Conservation (phyloP, 92 coral and sea anemone species). For the Anthopleura xanthogrammica region DNA sequence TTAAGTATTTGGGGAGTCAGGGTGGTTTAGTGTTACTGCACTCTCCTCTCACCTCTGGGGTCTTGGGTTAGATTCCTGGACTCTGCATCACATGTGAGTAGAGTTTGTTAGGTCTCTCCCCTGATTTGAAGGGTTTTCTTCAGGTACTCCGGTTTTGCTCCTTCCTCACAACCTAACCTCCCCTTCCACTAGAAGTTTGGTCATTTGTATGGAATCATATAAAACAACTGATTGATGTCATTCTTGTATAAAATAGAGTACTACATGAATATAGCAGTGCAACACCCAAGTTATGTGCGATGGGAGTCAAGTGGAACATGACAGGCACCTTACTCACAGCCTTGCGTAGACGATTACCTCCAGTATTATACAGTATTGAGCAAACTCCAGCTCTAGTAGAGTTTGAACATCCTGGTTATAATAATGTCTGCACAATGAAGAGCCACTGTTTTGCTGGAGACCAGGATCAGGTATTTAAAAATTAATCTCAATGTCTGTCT, state of each 20-base stretch:
- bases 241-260: slow-evolving; percentile 44
- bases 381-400: slow-evolving; percentile 69
- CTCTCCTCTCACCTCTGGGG: no score
- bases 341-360: slow-evolving; percentile 82
- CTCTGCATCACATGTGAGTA: no score
- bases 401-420: slow-evolving; percentile 94
- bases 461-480: slow-evolving; percentile 75
- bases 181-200: neutral
- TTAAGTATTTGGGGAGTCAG: neutral
- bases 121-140: no score
- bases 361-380: slow-evolving; percentile 80
- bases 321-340: slow-evolving; percentile 86
- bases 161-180: neutral
- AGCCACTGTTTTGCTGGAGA: slow-evolving; percentile 96
- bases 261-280: slow-evolving; percentile 65
- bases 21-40: no score
- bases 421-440: slow-evolving; percentile 91
- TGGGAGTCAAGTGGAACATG: slow-evolving; percentile 89
- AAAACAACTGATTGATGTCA: neutral
- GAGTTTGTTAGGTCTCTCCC: no score
- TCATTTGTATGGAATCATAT: no score
- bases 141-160: no score
- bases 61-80: no score
- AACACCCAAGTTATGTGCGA: slow-evolving; percentile 72
- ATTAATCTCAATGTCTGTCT: no score